phyloP scores from a whole-genome alignment of 2,888 invertebrate genomes.

The Macaria liturata region DNA sequence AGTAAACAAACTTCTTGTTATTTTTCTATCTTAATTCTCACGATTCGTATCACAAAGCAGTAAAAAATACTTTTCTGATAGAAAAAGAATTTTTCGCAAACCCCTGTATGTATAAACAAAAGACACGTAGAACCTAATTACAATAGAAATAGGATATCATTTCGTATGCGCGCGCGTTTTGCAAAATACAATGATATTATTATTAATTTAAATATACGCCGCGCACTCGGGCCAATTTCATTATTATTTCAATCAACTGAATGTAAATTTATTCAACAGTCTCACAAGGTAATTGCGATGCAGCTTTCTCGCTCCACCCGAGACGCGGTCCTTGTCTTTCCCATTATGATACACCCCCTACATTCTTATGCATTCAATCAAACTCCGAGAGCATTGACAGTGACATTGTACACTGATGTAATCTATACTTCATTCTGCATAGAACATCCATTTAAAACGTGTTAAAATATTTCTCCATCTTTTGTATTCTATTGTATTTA shows the following conservation, averaged over 20 bases:
- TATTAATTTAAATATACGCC: conserved; percentile 82
- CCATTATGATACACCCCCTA: conserved; percentile 59
- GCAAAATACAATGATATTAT: conserved; percentile 78
- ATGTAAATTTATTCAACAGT: conserved; percentile 84
- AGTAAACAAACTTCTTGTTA: too few relatives aligned
- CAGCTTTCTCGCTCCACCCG: conserved; percentile 52
- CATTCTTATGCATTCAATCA: conserved; percentile 82
- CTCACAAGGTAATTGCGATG: conserved; percentile 82
- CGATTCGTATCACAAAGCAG: too few relatives aligned
- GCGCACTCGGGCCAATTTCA: conserved; percentile 79
- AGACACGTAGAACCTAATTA: conserved; percentile 64
- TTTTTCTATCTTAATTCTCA: too few relatives aligned
- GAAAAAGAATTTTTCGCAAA: too few relatives aligned
- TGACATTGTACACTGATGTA: too few relatives aligned
- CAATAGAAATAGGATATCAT: conserved; percentile 62
- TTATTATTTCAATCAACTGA: conserved; percentile 84
- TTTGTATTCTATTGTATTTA: too few relatives aligned
- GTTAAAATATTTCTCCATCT: too few relatives aligned
- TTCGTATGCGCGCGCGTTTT: conserved; percentile 64
- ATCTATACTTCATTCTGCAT: too few relatives aligned
- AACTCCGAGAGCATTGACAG: conserved; percentile 51
- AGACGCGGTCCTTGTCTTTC: conserved; percentile 45
- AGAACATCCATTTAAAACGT: too few relatives aligned
- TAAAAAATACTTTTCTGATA: too few relatives aligned
- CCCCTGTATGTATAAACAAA: conserved; percentile 43